Conservation (phyloP, 2,888 invertebrate genomes). For the Oithona nana region DNA sequence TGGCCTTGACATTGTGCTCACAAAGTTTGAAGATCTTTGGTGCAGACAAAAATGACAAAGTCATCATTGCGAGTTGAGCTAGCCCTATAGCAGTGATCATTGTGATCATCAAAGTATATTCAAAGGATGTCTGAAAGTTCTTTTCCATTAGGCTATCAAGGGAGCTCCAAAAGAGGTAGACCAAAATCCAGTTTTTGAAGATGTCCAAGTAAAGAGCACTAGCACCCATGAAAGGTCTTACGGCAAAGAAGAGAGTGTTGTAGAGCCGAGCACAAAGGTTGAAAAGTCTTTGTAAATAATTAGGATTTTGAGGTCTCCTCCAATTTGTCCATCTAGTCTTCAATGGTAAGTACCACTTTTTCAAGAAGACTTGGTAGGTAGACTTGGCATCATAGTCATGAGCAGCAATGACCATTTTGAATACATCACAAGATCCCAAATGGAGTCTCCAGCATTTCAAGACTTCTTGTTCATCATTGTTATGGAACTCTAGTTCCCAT, state of each 20-base stretch:
- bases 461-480: neutral
- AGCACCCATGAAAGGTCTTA: conserved; percentile 4
- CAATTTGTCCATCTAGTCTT: neutral
- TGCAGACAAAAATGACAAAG: neutral
- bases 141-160: neutral
- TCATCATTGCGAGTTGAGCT: neutral
- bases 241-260: neutral
- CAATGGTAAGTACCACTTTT: neutral
- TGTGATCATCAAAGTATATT: neutral
- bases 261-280: neutral
- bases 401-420: neutral
- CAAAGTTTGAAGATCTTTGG: neutral
- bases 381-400: neutral
- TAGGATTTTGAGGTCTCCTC: neutral
- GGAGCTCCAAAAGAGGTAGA: neutral
- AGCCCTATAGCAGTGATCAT: neutral
- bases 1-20: neutral
- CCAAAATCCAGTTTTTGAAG: neutral
- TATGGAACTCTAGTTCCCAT: conserved; percentile 10
- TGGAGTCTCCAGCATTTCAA: conserved; percentile 7
- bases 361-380: neutral
- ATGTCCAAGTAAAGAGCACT: conserved; percentile 7
- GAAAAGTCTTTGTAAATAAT: neutral
- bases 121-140: neutral
- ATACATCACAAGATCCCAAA: conserved; percentile 1